Evolutionary conservation across 1,140 invertebrate species (phyloP), one percentile per base, ranked within the genome.

Genomic region (Dreissena polymorpha): DNA sequence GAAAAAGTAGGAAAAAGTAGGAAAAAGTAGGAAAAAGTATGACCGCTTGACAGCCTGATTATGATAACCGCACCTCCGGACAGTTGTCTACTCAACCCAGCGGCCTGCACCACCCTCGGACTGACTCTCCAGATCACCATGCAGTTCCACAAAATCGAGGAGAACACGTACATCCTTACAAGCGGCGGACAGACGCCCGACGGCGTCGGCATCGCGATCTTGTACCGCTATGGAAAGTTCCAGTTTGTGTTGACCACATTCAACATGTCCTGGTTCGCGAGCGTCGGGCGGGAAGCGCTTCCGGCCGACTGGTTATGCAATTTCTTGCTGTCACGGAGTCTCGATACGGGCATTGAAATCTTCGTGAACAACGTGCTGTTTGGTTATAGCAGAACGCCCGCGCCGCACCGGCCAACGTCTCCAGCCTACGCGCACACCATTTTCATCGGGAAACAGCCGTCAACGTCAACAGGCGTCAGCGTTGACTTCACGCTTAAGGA

Each of bases 91-190:
- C 55, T 60, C n/a, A 77, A 83, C 29, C 81, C 81, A 29, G 23
- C 53, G 7, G 18, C 51, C 16, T 83, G 81, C 60, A 10, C 29
- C 21, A 76, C n/a, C 2, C 70, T 51, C 39, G 81, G 81, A 27
- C 27, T 83, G 10, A 83, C 81, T 14, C 69, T 83, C 14, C 51
- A 53, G 16, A 70, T 83, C 10, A 69, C 49, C 3, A 69, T 83
- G 16, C 51, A 71, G 18, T 76, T 83, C 39, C 39, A 83, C 29
- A 70, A 50, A 23, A 60, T 71, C 16, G 53, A 76, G 64, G 81
- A 83, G 50, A 83, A 83, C 65, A 83, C 81, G 13, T 77, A 83
- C 68, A 60, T 83, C 16, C 39, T 83, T 18, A 76, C 72, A 10
- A 83, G 81, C 60, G 81, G 81, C 51, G 81, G 65, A 7, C 73